phyloP scores from a whole-genome alignment of 1,140 invertebrate genomes.

The Meteorus sp. region DNA sequence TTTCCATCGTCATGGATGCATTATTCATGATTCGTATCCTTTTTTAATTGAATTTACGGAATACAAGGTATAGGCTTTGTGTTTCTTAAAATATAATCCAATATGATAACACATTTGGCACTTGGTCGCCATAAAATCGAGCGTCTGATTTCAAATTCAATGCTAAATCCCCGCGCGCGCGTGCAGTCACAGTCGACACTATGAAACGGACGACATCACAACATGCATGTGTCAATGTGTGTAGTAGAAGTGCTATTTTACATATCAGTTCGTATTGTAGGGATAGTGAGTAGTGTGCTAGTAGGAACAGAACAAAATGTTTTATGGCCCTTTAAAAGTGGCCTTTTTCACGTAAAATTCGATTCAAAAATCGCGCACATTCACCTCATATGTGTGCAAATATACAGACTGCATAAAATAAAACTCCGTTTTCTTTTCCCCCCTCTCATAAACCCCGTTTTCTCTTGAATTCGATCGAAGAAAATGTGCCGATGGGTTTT shows the following conservation, averaged over 20 bases:
- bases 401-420: slow-evolving; percentile 14
- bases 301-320: slow-evolving; percentile 49
- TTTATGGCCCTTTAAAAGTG: slow-evolving; percentile 51
- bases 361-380: slow-evolving; percentile 23
- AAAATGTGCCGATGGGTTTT: too few relatives aligned
- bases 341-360: slow-evolving; percentile 39
- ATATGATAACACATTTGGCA: slow-evolving; percentile 40
- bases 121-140: slow-evolving; percentile 49
- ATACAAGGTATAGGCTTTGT: not conserved
- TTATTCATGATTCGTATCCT: not conserved
- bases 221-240: too few relatives aligned
- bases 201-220: too few relatives aligned
- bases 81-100: not conserved
- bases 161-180: slow-evolving; percentile 40
- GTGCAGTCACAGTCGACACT: not conserved
- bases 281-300: slow-evolving; percentile 10
- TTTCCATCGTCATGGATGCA: too few relatives aligned
- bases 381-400: slow-evolving; percentile 25
- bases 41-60: not conserved
- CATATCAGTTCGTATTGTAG: too few relatives aligned
- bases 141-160: slow-evolving; percentile 53
- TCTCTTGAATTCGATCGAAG: too few relatives aligned
- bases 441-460: not conserved
- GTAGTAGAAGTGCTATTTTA: too few relatives aligned
- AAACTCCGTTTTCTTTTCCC: slow-evolving; percentile 5